Evolutionary conservation across 2,888 invertebrate genomes (phyloP).

Genomic region (Volucella bombylans): DNA sequence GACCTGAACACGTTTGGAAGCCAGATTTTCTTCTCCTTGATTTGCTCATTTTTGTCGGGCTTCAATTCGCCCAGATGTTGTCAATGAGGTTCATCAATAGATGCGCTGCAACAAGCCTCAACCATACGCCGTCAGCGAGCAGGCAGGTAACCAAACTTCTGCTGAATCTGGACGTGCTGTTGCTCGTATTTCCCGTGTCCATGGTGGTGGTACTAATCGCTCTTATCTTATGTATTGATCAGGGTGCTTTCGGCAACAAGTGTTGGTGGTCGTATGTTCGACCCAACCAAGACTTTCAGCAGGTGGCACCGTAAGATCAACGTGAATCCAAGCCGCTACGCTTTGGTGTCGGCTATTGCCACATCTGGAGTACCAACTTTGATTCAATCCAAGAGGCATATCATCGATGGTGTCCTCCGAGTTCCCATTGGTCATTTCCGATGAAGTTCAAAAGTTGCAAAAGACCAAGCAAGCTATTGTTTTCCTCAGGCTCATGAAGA

Average conservation of each 20-base stretch:
- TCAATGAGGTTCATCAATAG: conserved; percentile 97
- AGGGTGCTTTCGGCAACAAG: conserved; percentile 99
- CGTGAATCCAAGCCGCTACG: too few species aligned
- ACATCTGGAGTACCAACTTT: too few species aligned
- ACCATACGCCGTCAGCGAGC: too few species aligned
- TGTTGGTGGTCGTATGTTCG: conserved; percentile 99
- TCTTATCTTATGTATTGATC: too few species aligned
- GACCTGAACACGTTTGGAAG: conserved; percentile 90
- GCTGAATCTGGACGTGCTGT: conserved; percentile 99
- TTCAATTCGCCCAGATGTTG: conserved; percentile 98
- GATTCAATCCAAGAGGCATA: conserved; percentile 96
- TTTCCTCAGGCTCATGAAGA: conserved; percentile 95
- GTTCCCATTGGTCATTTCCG: conserved; percentile 96
- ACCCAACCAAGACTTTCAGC: conserved; percentile 98
- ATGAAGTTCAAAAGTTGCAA: conserved; percentile 96
- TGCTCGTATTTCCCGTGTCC: conserved; percentile 99
- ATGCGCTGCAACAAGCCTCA: conserved; percentile 97
- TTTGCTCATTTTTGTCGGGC: conserved; percentile 98
- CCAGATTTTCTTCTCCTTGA: too few species aligned
- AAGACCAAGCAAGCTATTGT: conserved; percentile 99
- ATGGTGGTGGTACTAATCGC: conserved; percentile 99
- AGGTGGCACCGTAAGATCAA: too few species aligned
- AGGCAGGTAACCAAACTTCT: conserved; percentile 99
- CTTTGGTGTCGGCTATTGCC: too few species aligned
- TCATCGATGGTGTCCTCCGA: conserved; percentile 96